These are phyloP conservation scores for Phengaris alcon DNA, from an alignment of 2,888 invertebrate genomes.

Conservation along the genomic window DNA sequence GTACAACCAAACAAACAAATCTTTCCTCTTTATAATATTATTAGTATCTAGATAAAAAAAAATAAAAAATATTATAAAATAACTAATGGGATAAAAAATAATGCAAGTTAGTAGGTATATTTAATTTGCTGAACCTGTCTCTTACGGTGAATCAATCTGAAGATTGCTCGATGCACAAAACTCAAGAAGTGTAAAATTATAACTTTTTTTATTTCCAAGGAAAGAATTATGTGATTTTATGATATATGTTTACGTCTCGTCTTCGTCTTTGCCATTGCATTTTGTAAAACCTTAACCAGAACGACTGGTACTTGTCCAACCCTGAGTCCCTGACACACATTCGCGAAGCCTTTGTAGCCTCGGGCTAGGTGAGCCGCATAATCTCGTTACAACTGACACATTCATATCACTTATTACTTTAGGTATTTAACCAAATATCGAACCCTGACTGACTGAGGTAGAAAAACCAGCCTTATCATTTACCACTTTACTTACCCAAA, in stretches of 20 bases:
- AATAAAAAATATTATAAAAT: too few relatives aligned
- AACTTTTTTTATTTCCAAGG: too few relatives aligned
- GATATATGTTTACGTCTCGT: not conserved
- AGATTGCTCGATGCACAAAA: too few relatives aligned
- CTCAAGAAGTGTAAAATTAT: too few relatives aligned
- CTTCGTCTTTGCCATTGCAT: not conserved
- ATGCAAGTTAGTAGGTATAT: too few relatives aligned
- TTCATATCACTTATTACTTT: not conserved
- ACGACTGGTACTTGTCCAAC: constrained; percentile 4
- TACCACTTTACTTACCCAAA: not conserved
- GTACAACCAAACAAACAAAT: too few relatives aligned
- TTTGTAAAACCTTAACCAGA: not conserved
- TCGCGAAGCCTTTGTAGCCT: constrained; percentile 22
- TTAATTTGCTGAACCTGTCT: too few relatives aligned
- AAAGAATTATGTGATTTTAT: not conserved
- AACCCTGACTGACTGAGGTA: not conserved
- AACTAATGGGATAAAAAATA: too few relatives aligned
- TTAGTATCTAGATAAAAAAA: too few relatives aligned
- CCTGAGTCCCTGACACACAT: constrained; percentile 26
- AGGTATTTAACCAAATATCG: not conserved
- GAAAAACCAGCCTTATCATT: not conserved
- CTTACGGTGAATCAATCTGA: too few relatives aligned
- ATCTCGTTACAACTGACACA: constrained; percentile 1
- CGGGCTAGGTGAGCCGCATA: constrained; percentile 20
- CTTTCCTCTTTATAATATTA: too few relatives aligned